phyloP scores from a whole-genome alignment of 2,888 invertebrate genomes.

The Meteorus colon region DNA sequence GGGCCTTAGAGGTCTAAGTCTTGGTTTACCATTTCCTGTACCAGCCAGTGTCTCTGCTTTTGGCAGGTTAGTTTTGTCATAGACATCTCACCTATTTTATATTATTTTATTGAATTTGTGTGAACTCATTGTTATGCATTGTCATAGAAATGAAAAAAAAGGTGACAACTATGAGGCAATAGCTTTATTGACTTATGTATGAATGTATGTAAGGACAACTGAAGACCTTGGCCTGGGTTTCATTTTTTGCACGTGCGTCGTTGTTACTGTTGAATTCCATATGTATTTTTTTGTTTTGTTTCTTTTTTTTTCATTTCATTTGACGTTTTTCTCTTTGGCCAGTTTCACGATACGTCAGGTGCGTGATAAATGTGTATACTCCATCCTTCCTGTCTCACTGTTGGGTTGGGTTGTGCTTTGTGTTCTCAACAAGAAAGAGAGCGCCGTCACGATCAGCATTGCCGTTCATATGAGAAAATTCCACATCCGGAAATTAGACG shows the following conservation, averaged over 20 bases:
- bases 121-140: background rate
- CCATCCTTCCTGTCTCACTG: slow-evolving; percentile 25
- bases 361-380: slow-evolving; percentile 37
- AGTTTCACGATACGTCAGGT: slow-evolving; percentile 32
- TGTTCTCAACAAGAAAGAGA: slow-evolving; percentile 15
- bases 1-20: slow-evolving; percentile 69
- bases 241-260: background rate
- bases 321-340: background rate
- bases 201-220: background rate
- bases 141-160: background rate
- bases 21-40: slow-evolving; percentile 70
- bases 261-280: background rate
- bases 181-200: background rate
- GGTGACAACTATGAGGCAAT: background rate
- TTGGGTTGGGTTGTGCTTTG: slow-evolving; percentile 33
- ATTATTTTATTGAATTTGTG: background rate
- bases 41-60: slow-evolving; percentile 70
- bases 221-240: slow-evolving; percentile 11
- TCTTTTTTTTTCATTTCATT: background rate
- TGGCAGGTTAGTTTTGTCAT: slow-evolving; percentile 63
- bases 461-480: slow-evolving; percentile 38
- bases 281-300: no score
- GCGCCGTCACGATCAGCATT: slow-evolving; percentile 12
- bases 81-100: background rate
- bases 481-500: slow-evolving; percentile 35